phyloP scores from a whole-genome alignment of 2,797 vertebrate genomes.

The Bradypus variegatus region DNA sequence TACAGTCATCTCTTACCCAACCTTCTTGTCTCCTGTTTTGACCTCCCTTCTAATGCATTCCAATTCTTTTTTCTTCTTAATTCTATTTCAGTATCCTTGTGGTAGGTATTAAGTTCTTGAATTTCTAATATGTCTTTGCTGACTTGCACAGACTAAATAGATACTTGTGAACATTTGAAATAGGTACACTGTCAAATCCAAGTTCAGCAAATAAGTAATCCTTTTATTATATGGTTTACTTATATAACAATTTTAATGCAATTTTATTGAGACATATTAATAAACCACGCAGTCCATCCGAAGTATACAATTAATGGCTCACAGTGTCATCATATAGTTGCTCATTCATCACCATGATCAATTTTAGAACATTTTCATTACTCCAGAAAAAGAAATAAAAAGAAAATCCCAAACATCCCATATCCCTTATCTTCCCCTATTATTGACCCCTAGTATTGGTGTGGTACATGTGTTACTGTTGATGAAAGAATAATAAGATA shows the following conservation, averaged over 20 bases:
- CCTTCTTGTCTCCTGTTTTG: background rate
- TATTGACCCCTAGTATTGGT: no score
- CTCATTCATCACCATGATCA: no score
- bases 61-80: background rate
- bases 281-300: no score
- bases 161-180: background rate
- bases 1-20: background rate
- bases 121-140: background rate
- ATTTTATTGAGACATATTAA: no score
- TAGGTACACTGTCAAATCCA: background rate
- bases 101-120: background rate
- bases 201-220: background rate
- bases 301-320: no score
- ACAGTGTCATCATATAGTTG: no score
- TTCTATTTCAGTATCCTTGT: background rate
- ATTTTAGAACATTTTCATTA: no score
- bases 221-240: background rate
- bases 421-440: no score
- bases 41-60: background rate
- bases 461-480: no score
- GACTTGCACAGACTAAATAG: background rate
- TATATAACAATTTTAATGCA: background rate
- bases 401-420: no score
- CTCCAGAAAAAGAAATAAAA: no score
- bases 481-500: no score